Conservation (phyloP, 1,140 invertebrate species). For the Pseudomyrmex pallidus region DNA sequence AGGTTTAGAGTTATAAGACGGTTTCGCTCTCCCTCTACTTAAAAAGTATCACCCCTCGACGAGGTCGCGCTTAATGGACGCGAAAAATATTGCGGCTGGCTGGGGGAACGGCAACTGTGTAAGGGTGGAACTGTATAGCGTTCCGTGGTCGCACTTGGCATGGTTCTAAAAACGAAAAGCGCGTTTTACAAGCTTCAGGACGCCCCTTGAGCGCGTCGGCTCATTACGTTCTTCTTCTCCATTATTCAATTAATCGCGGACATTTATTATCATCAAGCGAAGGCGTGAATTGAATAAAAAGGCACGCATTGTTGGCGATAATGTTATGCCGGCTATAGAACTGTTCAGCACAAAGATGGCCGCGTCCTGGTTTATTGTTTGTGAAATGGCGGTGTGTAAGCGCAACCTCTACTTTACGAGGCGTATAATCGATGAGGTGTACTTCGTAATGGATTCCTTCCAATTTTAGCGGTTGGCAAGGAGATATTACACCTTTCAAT, state of each 20-base stretch:
- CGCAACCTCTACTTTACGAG: slow-evolving; percentile 58
- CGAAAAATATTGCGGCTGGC: slow-evolving; percentile 70
- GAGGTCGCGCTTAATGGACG: slow-evolving; percentile 70
- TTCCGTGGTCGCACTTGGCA: slow-evolving; percentile 69
- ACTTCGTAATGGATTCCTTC: slow-evolving; percentile 62
- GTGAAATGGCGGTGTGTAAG: slow-evolving; percentile 25
- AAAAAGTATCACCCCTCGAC: slow-evolving; percentile 63
- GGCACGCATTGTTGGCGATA: slow-evolving; percentile 77
- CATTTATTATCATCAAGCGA: slow-evolving; percentile 77
- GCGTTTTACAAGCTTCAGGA: slow-evolving; percentile 13
- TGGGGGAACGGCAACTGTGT: slow-evolving; percentile 43
- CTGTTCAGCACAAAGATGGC: not conserved
- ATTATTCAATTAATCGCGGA: slow-evolving; percentile 81
- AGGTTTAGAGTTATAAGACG: slow-evolving; percentile 51
- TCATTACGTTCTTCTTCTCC: slow-evolving; percentile 78
- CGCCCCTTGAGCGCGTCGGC: slow-evolving; percentile 54
- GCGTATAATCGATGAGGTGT: slow-evolving; percentile 65
- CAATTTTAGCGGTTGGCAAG: slow-evolving; percentile 68
- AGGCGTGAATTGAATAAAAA: slow-evolving; percentile 75
- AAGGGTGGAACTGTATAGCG: slow-evolving; percentile 51
- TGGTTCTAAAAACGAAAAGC: slow-evolving; percentile 73
- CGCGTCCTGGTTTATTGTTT: not conserved
- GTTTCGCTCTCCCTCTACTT: slow-evolving; percentile 57
- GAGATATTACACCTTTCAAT: slow-evolving; percentile 58
- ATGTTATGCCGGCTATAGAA: slow-evolving; percentile 67